phyloP scores from a whole-genome alignment of 2,797 vertebrate genomes.

The Lithobates sylvaticus region DNA sequence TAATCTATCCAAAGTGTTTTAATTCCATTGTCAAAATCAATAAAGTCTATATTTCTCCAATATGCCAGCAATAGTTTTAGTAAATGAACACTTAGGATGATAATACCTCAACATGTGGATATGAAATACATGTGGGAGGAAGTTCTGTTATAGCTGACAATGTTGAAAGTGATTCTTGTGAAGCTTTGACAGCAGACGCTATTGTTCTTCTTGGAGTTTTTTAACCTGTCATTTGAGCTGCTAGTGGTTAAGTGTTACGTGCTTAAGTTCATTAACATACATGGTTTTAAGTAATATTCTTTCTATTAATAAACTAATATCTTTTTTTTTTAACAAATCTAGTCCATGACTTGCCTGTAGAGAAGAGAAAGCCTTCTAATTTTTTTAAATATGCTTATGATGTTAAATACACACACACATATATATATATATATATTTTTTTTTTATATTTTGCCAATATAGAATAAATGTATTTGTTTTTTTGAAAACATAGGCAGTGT shows the following conservation, averaged over 20 bases:
- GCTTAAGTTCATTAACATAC: background rate
- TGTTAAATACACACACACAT: too few species aligned
- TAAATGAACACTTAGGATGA: constrained; percentile 38
- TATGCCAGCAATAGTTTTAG: constrained; percentile 43
- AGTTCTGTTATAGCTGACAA: constrained; percentile 29
- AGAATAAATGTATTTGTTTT: too few species aligned
- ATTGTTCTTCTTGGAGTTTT: constrained; percentile 48
- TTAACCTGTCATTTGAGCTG: constrained; percentile 35
- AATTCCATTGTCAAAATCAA: constrained; percentile 36
- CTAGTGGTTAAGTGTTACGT: background rate
- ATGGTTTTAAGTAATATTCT: background rate
- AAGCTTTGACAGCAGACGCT: constrained; percentile 45
- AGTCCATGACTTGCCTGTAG: too few species aligned
- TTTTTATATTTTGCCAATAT: too few species aligned
- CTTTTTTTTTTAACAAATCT: too few species aligned
- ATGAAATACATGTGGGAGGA: constrained; percentile 42
- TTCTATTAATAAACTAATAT: background rate
- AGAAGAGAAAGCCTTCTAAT: too few species aligned
- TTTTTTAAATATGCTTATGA: too few species aligned
- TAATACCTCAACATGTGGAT: constrained; percentile 19
- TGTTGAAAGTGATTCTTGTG: constrained; percentile 20
- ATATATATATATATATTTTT: too few species aligned
- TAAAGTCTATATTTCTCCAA: constrained; percentile 31
- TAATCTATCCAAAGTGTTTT: constrained; percentile 26
- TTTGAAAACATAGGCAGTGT: too few species aligned